Evolutionary conservation across 1,140 invertebrate genomes (phyloP), one percentile per base, ranked within the genome.

Genomic region (Drosophila bifasciata): DNA sequence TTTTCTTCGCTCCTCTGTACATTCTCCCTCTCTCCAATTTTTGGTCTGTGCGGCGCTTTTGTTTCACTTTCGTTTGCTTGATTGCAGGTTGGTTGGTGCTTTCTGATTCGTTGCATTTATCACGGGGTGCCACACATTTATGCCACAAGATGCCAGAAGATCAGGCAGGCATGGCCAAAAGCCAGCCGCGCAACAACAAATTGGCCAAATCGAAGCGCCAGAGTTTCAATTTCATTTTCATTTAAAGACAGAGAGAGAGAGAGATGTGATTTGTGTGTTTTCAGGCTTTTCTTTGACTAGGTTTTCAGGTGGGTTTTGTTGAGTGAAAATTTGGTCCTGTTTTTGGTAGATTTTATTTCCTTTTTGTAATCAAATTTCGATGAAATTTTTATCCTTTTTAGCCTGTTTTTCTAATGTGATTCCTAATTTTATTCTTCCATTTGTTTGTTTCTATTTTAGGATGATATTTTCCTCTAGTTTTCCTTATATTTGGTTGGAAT

Each of bases 21-120:
- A 13, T 56, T 52, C 58, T 56, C 48, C 58, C 49, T 36, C 50
- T 60, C 25, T 56, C 48, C 11, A 13, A 5, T 49, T 23, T 49
- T 61, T 64, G 46, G 39, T 44, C 57, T 44, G 71, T 59, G 32
- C 77, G 81, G 77, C 83, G 63, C 70, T 88, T 88, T 88, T 88
- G 83, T 88, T 88, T 88, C 83, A 88, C 83, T 88, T 88, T 88
- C 83, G 83, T 88, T 88, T 83, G 80, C 74, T 71, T 88, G 83
- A 88, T 88, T 88, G 83, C 75, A 68, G 83, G 77, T 86, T 86
- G 86, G n/a, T 36, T 58, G 51, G 60, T 23, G 46, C 46, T 28
- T 71, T 48, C 40, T 41, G 17, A n/a, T 49, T 45, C 53, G 28
- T 50, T 67, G 78, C 83, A 88, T 88, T 88, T 88, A 88, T 88